Base-by-base conservation (phyloP, 2,797 vertebrate genomes). In the Phalloptychus januarius region DNA sequence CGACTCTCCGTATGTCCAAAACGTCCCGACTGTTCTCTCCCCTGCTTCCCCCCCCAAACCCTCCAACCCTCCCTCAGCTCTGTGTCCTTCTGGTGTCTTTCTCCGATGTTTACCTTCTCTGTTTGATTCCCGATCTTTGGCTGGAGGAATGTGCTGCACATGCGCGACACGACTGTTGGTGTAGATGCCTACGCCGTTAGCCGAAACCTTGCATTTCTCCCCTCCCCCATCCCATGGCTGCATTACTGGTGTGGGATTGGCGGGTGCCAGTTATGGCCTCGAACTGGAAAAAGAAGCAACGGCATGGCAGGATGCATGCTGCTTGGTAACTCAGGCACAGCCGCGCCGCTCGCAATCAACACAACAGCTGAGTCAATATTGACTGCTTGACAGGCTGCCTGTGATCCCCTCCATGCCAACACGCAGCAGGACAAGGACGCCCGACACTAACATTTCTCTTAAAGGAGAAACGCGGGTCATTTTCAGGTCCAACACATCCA, bases 341-440 rank as follows among this genome's bases (percentile, higher is more conserved):
- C 85, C 80, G 54, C 85, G 84, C 88, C 70, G 61, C 88, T 84
- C 89, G 83, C 86, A 87, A 88, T 78, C 88, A 91, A 79, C 83
- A 88, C 90, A 91, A 91, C 94, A 95, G 94, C 95, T 95, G 95
- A 94, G 91, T 92, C 89, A 95, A 95, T 95, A 95, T 95, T 95
- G 93, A 93, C 85, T 82, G 90, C 91, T 90, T 91, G 90, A 92
- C 88, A 79, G 71, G 82, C 92, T 89, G 88, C 85, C 83, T 85
- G 86, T 75, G 83, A 88, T 90, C 88, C 83, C 89, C 83, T 87
- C 84, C 65, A 81, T 75, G 74, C 91, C 76, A 75, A 81, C 85
- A 81, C 86, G 82, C 85, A 87, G 67, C 89, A 82, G 87, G 79
- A 87, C 91, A 92, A 92, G 89, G 90, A 90, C 89, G 88, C 83